A percentile compares a stretch with the other conserved stretches of the same genome.
phyloP scores from a whole-genome alignment of 2,113 vertebrate species.

The Microcebus tavaratra region DNA sequence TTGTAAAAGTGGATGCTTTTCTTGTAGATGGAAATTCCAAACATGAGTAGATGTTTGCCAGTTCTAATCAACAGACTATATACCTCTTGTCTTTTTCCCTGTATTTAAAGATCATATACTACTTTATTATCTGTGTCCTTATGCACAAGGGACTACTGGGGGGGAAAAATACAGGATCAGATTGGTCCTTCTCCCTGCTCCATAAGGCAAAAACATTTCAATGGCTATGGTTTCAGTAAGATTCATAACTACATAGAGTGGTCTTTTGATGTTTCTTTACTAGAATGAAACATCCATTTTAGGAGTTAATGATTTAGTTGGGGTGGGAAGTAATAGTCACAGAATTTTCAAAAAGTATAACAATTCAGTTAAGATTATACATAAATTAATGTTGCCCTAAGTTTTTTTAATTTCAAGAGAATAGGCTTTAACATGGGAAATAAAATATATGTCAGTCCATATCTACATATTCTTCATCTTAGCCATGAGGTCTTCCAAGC shows the following conservation, averaged over 20 bases:
- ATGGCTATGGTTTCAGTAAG: neutral
- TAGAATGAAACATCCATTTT: conserved; percentile 34
- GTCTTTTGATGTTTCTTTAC: neutral
- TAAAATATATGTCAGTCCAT: neutral
- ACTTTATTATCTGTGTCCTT: neutral
- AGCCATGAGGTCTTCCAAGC: conserved; percentile 96
- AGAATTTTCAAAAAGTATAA: neutral
- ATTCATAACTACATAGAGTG: neutral
- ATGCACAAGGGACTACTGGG: neutral
- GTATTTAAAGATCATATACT: neutral
- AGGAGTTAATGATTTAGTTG: neutral
- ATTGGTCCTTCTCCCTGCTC: neutral
- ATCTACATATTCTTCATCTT: conserved; percentile 94
- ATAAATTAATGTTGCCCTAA: neutral
- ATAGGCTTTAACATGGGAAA: conserved; percentile 20
- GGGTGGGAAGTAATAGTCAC: neutral
- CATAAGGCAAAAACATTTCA: conserved; percentile 17
- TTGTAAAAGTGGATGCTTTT: neutral
- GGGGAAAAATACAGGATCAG: neutral
- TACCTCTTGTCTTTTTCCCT: neutral
- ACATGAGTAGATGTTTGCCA: neutral
- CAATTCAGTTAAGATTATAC: neutral
- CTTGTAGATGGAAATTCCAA: neutral
- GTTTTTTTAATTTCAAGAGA: conserved; percentile 17
- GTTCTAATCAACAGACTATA: neutral